Conservation (phyloP, 2,888 invertebrate genomes). For the Perizoma flavofasciatum region DNA sequence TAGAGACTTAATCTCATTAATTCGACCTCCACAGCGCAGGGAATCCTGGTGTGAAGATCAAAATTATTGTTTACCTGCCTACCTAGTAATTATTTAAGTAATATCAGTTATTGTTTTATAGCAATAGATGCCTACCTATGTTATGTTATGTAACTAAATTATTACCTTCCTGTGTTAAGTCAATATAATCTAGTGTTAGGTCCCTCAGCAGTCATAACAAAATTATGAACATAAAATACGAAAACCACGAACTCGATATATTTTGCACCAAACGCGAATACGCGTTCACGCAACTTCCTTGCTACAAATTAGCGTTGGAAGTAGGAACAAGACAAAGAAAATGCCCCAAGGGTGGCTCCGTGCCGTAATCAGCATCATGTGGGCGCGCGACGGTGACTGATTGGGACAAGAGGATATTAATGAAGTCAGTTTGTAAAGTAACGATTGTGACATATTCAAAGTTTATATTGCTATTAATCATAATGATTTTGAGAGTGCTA, state of each 20-base stretch:
- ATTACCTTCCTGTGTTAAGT: no score
- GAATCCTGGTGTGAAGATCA: no score
- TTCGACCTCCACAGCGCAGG: no score
- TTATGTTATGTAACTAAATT: no score
- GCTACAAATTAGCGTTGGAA: conserved; percentile 42
- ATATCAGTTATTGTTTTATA: no score
- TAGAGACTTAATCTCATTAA: no score
- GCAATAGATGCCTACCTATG: no score
- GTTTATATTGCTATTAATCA: conserved; percentile 29
- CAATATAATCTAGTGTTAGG: no score
- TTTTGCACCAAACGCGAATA: conserved; percentile 26
- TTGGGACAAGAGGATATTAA: conserved; percentile 31
- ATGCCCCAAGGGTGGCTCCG: conserved; percentile 34
- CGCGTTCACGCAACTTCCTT: conserved; percentile 40
- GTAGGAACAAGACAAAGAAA: conserved; percentile 41
- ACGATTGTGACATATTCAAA: conserved; percentile 33
- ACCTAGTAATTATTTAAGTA: no score
- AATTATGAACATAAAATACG: not conserved
- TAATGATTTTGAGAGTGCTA: conserved; percentile 5
- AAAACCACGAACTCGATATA: not conserved
- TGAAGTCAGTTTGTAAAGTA: conserved; percentile 33
- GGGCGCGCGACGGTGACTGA: conserved; percentile 38
- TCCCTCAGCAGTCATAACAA: not conserved
- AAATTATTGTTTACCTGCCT: no score
- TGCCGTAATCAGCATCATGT: conserved; percentile 36